These are phyloP conservation scores for Anser brachyrhynchus DNA, from an alignment of 2,113 vertebrate genomes.

Conservation along the genomic window DNA sequence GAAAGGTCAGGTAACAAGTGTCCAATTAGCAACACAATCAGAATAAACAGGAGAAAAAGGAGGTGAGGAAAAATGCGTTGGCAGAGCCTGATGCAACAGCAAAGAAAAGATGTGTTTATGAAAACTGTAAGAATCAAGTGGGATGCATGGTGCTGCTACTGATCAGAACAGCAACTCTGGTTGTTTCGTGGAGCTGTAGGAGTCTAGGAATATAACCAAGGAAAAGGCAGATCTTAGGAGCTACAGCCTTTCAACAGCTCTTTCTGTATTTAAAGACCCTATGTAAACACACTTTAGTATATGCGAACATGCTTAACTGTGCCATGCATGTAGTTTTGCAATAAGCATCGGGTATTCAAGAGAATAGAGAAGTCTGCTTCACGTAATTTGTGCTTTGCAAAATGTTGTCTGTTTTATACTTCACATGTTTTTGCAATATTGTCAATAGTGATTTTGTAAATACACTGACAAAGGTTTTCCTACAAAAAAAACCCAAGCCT, in stretches of 20 bases:
- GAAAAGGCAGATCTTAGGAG: neutral
- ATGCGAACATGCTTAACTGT: neutral
- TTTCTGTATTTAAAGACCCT: neutral
- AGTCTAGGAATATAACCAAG: neutral
- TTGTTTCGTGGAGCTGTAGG: neutral
- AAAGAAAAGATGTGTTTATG: neutral
- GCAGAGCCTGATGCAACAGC: neutral
- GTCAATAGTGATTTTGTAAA: neutral
- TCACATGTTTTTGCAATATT: neutral
- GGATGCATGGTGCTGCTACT: neutral
- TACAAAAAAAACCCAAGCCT: neutral
- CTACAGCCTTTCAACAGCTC: neutral
- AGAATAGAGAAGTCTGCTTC: neutral
- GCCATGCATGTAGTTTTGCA: neutral
- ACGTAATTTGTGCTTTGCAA: neutral
- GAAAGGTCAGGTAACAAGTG: conserved; percentile 24
- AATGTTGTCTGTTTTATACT: neutral
- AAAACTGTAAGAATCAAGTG: neutral
- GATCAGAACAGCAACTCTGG: neutral
- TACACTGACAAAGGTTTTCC: neutral
- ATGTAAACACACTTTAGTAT: neutral
- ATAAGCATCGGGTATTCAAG: neutral
- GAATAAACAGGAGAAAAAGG: neutral
- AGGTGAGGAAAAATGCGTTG: neutral
- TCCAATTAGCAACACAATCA: conserved; percentile 40